Conservation (phyloP, 2,113 vertebrate species). For the Brachirus orientalis region DNA sequence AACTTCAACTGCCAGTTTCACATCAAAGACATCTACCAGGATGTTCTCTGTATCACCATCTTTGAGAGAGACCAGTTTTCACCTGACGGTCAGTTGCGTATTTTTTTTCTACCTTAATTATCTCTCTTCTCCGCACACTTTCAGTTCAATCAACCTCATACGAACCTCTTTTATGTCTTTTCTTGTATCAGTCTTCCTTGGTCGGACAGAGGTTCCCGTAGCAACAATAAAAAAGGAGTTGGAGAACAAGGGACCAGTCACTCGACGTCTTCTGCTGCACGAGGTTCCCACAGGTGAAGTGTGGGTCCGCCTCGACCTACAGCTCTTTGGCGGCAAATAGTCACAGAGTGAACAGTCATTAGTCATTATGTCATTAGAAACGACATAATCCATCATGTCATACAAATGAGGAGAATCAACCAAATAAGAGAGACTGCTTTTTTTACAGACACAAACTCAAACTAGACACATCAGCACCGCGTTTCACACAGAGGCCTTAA, state of each 20-base stretch:
- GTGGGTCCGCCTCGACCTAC: slow-evolving; percentile 95
- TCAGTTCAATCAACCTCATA: background rate
- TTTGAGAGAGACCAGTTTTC: slow-evolving; percentile 93
- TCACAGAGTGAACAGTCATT: background rate
- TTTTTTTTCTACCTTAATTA: too few species aligned
- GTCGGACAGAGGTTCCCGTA: slow-evolving; percentile 94
- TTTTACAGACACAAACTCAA: slow-evolving; percentile 25
- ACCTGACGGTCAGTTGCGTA: slow-evolving; percentile 90
- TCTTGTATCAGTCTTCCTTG: slow-evolving; percentile 87
- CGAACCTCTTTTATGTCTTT: background rate
- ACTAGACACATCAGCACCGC: background rate
- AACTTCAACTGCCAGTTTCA: slow-evolving; percentile 98
- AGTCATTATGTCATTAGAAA: background rate
- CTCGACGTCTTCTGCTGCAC: slow-evolving; percentile 90
- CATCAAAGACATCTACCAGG: slow-evolving; percentile 93
- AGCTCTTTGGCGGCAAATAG: slow-evolving; percentile 89
- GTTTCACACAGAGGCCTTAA: slow-evolving; percentile 37
- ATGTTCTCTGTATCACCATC: slow-evolving; percentile 94
- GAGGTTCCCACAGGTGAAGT: slow-evolving; percentile 96
- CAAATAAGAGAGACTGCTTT: slow-evolving; percentile 37
- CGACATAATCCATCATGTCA: background rate
- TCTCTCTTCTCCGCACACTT: too few species aligned
- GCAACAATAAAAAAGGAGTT: slow-evolving; percentile 96
- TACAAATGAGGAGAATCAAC: slow-evolving; percentile 29
- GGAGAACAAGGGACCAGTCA: slow-evolving; percentile 90